Evolutionary conservation across 2,113 vertebrate species (phyloP), one percentile per base, ranked within the genome.

Genomic region (Dasyurus viverrinus): DNA sequence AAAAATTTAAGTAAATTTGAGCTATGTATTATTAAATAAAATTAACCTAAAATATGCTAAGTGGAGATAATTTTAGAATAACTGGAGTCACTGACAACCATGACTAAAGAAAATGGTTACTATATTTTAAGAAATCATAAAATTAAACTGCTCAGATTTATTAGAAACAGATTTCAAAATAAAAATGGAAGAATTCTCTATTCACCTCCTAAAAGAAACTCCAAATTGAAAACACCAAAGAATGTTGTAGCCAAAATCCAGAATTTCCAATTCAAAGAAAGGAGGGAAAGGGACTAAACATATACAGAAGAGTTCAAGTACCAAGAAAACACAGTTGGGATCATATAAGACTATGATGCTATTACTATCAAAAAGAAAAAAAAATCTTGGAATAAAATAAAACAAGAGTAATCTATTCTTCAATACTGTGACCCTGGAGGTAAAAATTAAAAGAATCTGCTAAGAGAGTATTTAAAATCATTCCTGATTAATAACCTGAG

Each of bases 151-250:
- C 68, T 42, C n/a, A 42, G 68, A 84, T 84, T 84, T 84, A 84
- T 84, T 84, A 84, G 36, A 84, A 84, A 42, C n/a, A 84, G n/a
- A 84, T 23, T 42, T 42, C 22, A 42, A 42, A 84, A 36, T 84
- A 84, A 84, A 84, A 84, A 84, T 84, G 22, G 68, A 76, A 76
- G 68, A 84, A 84, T 84, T 84, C n/a, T 84, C n/a, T 84, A 84
- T 16, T 42, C 68, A 84, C 68, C 68, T 84, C n/a, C n/a, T 84
- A 16, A 84, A 84, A 84, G 68, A 84, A 42, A 84, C 68, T 84
- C 68, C 68, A 84, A 84, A 84, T 42, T 84, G n/a, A 84, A 84
- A 84, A 84, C 16, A 42, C n/a, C 68, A 84, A 84, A 84, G 68
- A 84, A 42, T 42, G 6, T 22, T 84, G 22, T 68, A 42, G 6